Conservation (phyloP, 1,140 invertebrate species). For the Apis laboriosa region DNA sequence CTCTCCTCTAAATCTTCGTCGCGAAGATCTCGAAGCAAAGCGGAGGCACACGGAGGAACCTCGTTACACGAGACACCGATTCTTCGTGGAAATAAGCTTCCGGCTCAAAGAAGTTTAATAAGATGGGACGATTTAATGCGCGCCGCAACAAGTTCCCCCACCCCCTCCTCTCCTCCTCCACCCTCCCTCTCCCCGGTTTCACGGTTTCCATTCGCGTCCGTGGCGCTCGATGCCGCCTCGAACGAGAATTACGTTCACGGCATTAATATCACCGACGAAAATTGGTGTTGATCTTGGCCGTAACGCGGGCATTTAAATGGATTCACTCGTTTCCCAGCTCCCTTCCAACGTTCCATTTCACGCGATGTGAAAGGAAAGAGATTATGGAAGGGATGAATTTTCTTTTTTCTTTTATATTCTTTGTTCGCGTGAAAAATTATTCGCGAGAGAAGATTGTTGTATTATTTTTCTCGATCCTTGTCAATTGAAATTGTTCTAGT, state of each 20-base stretch:
- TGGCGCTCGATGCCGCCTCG: no score
- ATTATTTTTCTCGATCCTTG: no score
- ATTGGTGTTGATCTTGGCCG: background rate
- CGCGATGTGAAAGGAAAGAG: no score
- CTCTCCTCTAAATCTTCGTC: slow-evolving; percentile 3
- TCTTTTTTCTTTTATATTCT: no score
- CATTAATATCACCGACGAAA: background rate
- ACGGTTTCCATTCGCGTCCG: background rate
- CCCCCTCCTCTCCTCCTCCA: no score
- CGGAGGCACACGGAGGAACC: background rate
- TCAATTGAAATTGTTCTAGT: no score
- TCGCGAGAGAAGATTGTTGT: no score
- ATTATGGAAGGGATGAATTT: no score
- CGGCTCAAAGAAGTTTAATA: slow-evolving; percentile 28
- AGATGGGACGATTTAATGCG: slow-evolving; percentile 29
- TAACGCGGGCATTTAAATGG: background rate
- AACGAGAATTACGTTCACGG: slow-evolving; percentile 3
- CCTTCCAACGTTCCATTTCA: no score
- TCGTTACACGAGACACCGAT: slow-evolving; percentile 26
- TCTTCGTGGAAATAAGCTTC: slow-evolving; percentile 18
- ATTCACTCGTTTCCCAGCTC: no score
- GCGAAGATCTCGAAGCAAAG: background rate
- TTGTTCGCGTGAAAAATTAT: no score
- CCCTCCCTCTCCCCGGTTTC: background rate
- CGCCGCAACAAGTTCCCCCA: slow-evolving; percentile 19